A percentile compares a stretch with the other conserved stretches of the same genome.
Conservation (phyloP, 2,888 invertebrate genomes). For the Polymixis flavicincta region DNA sequence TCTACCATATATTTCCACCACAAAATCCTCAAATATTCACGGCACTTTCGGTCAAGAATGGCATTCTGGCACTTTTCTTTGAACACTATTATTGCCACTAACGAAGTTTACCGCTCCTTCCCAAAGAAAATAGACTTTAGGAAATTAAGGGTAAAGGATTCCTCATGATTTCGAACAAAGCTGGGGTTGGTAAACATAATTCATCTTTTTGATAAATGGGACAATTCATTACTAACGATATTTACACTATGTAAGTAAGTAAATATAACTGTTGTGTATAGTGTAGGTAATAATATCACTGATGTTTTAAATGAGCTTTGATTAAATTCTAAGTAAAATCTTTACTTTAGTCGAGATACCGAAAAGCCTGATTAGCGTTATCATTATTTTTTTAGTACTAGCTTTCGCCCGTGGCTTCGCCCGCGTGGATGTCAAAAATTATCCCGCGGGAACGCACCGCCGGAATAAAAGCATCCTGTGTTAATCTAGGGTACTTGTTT, state of each 20-base stretch:
- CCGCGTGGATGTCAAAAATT: no score
- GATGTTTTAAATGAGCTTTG: neutral
- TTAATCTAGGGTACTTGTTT: no score
- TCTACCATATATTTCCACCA: slow-evolving; percentile 68
- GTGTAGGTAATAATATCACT: neutral
- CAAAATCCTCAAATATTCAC: slow-evolving; percentile 80
- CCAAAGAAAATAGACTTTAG: slow-evolving; percentile 52
- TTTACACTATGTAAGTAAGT: neutral
- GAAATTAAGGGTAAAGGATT: slow-evolving; percentile 44
- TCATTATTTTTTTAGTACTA: no score
- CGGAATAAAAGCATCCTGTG: no score
- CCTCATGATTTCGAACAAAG: slow-evolving; percentile 41
- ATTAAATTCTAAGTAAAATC: neutral
- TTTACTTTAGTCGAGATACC: no score
- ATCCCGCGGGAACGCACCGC: no score
- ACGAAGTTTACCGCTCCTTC: slow-evolving; percentile 62
- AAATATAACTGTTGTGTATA: neutral
- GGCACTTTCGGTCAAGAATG: slow-evolving; percentile 84
- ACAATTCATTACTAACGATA: slow-evolving; percentile 13
- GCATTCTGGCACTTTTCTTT: slow-evolving; percentile 84
- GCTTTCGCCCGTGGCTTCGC: no score
- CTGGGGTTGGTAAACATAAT: slow-evolving; percentile 34
- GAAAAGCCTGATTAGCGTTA: no score
- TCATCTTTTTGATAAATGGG: slow-evolving; percentile 35
- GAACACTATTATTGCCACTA: slow-evolving; percentile 79